Evolutionary conservation across 2,888 invertebrate species (phyloP), one percentile per base, ranked within the genome.

Genomic region (Drosophila lutescens): DNA sequence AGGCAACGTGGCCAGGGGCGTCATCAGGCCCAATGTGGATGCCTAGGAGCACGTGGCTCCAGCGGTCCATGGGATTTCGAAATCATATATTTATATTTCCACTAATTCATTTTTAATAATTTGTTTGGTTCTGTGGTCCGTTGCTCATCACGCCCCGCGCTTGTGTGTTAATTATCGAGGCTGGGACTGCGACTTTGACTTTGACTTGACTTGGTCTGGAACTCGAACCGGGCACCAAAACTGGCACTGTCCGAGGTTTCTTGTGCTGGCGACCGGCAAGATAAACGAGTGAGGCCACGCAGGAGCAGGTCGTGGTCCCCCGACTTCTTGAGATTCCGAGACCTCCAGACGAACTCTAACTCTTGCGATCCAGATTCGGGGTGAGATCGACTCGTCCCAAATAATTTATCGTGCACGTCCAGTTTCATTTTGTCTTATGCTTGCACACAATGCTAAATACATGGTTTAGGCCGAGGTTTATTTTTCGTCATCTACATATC

Each of bases 81-180:
- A 89, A 79, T 74, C 88, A 89, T 82, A 88, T 85, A 89, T 85
- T 84, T 78, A 78, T 79, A 79, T 79, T 86, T 84, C 80, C 79
- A 89, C 91, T 90, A 91, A 91, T 90, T 86, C 87, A 78, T 90
- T 90, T 90, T 91, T 90, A 90, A 91, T 91, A 89, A 90, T 90
- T 89, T 87, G 85, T 88, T 89, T 81, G 77, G 80, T 76, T 81
- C 80, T 67, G 72, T 58, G 51, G 74, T 70, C 77, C 74, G 86
- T 68, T 86, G 80, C 79, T 69, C 89, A 88, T 75, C 88, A 82
- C 89, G 88, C 89, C 82, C 85, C 79, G 78, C 74, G 72, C 81
- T 77, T 78, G 78, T 86, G 84, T 80, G 81, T 81, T 88, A 88
- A 81, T 81, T 84, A 85, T 79, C 80, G 78, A 74, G 62, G 66